Evolutionary conservation across 2,888 invertebrate species (phyloP).

Genomic region (Molorchus minor): DNA sequence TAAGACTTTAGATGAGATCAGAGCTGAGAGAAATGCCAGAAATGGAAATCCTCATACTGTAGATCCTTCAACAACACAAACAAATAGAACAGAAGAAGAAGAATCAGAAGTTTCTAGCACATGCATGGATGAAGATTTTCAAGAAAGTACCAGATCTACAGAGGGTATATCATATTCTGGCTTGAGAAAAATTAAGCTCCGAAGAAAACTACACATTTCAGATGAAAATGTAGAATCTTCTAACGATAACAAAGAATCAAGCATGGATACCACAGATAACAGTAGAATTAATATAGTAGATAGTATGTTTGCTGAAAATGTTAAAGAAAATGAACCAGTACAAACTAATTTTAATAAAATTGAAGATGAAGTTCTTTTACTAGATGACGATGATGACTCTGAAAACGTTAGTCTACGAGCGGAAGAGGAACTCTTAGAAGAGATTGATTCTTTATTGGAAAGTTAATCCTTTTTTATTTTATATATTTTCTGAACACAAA

Average conservation of each 20-base stretch:
- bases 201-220: constrained; percentile 24
- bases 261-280: constrained; percentile 1
- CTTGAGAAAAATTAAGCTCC: constrained; percentile 33
- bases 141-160: constrained; percentile 19
- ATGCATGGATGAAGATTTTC: constrained; percentile 35
- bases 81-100: constrained; percentile 10
- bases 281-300: constrained; percentile 25
- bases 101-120: constrained; percentile 55
- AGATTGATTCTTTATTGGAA: constrained; percentile 61
- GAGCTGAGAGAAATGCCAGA: constrained; percentile 52
- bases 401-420: constrained; percentile 52
- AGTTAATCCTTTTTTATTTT: constrained; percentile 41
- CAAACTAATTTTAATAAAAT: constrained; percentile 39
- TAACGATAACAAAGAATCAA: constrained; percentile 4
- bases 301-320: constrained; percentile 11
- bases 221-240: constrained; percentile 8
- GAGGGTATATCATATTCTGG: constrained; percentile 1
- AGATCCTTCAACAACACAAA: not conserved
- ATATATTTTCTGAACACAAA: not conserved
- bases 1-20: constrained; percentile 61
- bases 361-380: constrained; percentile 53
- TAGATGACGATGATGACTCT: constrained; percentile 56
- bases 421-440: constrained; percentile 61
- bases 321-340: no score
- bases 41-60: not conserved